Conservation (phyloP, 2,888 invertebrate genomes). For the Philhelius pedissequus region DNA sequence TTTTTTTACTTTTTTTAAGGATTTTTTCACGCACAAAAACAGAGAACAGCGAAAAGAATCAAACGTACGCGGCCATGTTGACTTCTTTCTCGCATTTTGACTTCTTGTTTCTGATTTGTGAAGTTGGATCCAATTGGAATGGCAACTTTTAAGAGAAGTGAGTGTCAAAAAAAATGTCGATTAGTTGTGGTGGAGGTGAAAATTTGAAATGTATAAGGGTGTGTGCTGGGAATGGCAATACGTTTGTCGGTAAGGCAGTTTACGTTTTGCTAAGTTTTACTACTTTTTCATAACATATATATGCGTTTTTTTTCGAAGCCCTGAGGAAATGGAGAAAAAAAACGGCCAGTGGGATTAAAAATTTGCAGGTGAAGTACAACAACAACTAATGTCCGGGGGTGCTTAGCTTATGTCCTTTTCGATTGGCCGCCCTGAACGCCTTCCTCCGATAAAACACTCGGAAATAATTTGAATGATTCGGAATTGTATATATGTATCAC, state of each 20-base stretch:
- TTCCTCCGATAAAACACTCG: no score
- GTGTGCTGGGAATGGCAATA: background rate
- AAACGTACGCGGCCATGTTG: constrained; percentile 67
- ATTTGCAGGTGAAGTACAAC: no score
- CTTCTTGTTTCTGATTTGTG: constrained; percentile 32
- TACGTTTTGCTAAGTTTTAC: no score
- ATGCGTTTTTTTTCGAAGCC: no score
- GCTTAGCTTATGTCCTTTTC: no score
- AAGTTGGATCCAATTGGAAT: constrained; percentile 61
- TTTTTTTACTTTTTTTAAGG: constrained; percentile 4
- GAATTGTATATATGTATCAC: no score
- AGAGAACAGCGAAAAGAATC: constrained; percentile 47
- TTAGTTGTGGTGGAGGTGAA: constrained; percentile 21
- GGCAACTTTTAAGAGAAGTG: background rate
- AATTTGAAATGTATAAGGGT: background rate
- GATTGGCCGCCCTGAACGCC: no score
- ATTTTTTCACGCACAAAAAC: constrained; percentile 58
- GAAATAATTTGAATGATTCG: no score
- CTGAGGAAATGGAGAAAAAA: no score
- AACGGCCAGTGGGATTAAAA: no score
- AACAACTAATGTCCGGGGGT: no score
- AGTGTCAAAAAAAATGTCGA: constrained; percentile 18
- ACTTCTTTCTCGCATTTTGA: constrained; percentile 61
- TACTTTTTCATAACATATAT: no score
- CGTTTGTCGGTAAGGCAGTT: background rate